These are phyloP conservation scores for Schizopygopsis malacanthus DNA, from an alignment of 2,797 vertebrate genomes.

Conservation along the genomic window DNA sequence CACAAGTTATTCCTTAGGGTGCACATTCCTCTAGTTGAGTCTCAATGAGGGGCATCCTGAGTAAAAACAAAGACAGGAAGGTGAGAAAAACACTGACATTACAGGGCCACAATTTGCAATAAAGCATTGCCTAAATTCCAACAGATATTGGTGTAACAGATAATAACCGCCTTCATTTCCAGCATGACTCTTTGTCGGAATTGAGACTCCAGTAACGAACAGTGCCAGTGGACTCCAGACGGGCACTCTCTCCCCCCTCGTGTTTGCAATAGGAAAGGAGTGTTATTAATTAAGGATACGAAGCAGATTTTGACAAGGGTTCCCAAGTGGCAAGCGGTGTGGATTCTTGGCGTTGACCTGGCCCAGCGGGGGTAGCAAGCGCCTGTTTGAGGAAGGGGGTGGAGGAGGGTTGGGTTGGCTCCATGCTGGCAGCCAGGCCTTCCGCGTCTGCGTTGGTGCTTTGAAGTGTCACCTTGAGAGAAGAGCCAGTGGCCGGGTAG, in stretches of 20 bases:
- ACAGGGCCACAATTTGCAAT: conserved; percentile 3
- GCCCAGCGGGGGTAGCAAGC: conserved; percentile 75
- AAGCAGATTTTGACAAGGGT: conserved; percentile 81
- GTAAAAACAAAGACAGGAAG: not conserved
- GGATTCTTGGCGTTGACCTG: conserved; percentile 81
- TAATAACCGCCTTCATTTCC: conserved; percentile 59
- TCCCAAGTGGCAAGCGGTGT: conserved; percentile 75
- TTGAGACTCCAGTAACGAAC: conserved; percentile 23
- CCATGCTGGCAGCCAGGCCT: conserved; percentile 83
- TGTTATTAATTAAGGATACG: conserved; percentile 82
- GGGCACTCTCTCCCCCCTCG: conserved; percentile 44
- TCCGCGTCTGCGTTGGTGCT: conserved; percentile 80
- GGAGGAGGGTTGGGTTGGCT: conserved; percentile 73
- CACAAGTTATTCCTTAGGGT: not conserved
- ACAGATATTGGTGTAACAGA: conserved; percentile 57
- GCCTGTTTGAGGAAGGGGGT: conserved; percentile 81
- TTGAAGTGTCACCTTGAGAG: conserved; percentile 95
- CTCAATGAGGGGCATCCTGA: not conserved
- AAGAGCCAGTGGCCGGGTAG: conserved; percentile 82
- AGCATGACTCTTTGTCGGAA: conserved; percentile 42
- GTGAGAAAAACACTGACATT: conserved; percentile 2
- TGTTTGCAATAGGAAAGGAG: conserved; percentile 74
- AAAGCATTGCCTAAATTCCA: not conserved
- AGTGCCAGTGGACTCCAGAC: conserved; percentile 65
- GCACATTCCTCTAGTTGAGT: not conserved